Evolutionary conservation across 2,888 invertebrate genomes (phyloP).

Genomic region (Ectemnius lituratus): DNA sequence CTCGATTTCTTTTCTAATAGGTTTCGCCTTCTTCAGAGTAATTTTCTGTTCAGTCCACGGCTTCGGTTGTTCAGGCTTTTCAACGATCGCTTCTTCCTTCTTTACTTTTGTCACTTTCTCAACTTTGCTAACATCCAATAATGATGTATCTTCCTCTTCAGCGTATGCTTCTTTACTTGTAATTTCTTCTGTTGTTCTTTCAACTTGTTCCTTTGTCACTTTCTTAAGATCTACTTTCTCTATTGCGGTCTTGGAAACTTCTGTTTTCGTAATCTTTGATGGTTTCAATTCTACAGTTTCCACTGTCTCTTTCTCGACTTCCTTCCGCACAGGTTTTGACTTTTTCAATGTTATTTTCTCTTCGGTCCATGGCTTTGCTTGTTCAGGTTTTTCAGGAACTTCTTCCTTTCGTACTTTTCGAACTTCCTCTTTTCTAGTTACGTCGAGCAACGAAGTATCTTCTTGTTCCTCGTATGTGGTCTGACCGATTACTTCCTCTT

Average conservation of each 20-base stretch:
- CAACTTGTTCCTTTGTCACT: constrained; percentile 54
- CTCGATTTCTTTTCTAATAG: constrained; percentile 75
- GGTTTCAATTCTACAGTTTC: constrained; percentile 81
- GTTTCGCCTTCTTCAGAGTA: constrained; percentile 78
- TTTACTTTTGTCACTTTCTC: constrained; percentile 40
- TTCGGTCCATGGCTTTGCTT: constrained; percentile 73
- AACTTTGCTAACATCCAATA: constrained; percentile 36
- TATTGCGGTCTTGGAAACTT: constrained; percentile 51
- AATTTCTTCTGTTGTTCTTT: constrained; percentile 25
- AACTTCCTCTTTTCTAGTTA: constrained; percentile 34
- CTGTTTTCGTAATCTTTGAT: constrained; percentile 77
- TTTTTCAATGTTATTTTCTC: constrained; percentile 77
- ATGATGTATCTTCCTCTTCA: constrained; percentile 58
- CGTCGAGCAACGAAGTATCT: constrained; percentile 42
- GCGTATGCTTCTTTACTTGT: constrained; percentile 61
- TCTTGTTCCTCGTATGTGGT: constrained; percentile 49
- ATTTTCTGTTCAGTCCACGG: constrained; percentile 69
- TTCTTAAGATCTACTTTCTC: constrained; percentile 81
- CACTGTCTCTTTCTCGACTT: constrained; percentile 74
- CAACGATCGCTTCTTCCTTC: constrained; percentile 36
- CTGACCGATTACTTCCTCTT: constrained; percentile 78
- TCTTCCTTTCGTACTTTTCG: constrained; percentile 72
- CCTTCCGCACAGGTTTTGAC: constrained; percentile 77
- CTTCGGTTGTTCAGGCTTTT: constrained; percentile 36
- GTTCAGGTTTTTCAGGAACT: constrained; percentile 77